Evolutionary conservation across 2,888 invertebrate species (phyloP), one percentile per base, ranked within the genome.

Genomic region (Troilus luridus): DNA sequence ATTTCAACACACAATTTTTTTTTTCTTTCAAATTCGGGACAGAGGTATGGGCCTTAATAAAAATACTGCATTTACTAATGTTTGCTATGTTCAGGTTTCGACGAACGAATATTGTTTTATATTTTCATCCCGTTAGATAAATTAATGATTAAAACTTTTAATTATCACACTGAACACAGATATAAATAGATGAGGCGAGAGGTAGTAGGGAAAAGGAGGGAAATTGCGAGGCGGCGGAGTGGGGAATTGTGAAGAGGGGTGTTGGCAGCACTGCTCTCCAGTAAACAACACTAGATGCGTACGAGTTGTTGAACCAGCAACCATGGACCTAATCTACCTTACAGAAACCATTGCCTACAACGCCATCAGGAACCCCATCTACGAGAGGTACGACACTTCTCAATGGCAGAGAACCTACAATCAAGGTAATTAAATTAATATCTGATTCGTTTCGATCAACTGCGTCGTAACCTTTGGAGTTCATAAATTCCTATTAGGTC

Each of bases 281-380:
- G 58, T n/a, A 21, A 85, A 81, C 90, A 77, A 17, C 24, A 59
- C 92, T 93, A 92, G 85, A 85, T 85, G 85, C 56, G 58, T 85
- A 85, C 85, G n/a, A 85, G 85, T 85, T 56, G 81, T 81, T 85
- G 56, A 85, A n/a, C 56, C n/a, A 85, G 85, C 56, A 56, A 56
- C n/a, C 81, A 95, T 95, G 95, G 95, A 95, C 94, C 94, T 95
- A 91, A 94, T 95, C 92, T 95, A 95, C 93, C 94, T 95, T 93
- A 95, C 95, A 81, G 95, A 95, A 93, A 94, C 95, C 72, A 93
- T 95, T 93, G 94, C 95, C 24, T 95, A 95, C 93, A 95, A 95
- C 54, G 94, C 95, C 60, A 94, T 95, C 93, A 94, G 95, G 91
- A 94, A 93, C 89, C 93, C 94, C 24, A 94, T 94, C 91, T 95